phyloP scores from a whole-genome alignment of 2,113 vertebrate genomes.

The Malurus melanocephalus region DNA sequence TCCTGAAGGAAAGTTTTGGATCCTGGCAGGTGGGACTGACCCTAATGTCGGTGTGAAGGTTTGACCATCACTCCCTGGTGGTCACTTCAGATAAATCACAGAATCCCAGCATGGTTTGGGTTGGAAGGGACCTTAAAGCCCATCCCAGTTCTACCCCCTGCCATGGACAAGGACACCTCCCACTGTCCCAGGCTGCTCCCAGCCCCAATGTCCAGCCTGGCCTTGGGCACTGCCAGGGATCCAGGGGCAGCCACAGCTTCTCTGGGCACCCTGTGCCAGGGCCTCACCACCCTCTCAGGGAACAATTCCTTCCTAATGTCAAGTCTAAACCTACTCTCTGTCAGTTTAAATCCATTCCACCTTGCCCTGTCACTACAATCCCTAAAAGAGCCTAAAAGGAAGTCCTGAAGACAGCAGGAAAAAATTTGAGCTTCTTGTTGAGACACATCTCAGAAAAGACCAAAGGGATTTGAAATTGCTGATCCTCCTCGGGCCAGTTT shows the following conservation, averaged over 20 bases:
- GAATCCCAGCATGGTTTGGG: neutral
- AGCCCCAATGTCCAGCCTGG: accelerated
- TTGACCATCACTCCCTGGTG: neutral
- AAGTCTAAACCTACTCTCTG: neutral
- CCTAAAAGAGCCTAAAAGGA: neutral
- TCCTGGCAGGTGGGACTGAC: neutral
- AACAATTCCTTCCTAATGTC: neutral
- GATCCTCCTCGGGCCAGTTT: neutral
- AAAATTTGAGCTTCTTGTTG: neutral
- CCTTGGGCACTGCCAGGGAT: neutral
- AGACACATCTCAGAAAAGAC: neutral
- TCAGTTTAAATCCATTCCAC: neutral
- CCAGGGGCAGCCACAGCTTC: neutral
- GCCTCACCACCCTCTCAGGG: accelerated
- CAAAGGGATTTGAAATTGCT: neutral
- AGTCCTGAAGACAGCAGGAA: neutral
- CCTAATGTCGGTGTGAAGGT: neutral
- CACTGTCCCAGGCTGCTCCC: accelerated
- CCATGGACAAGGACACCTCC: neutral
- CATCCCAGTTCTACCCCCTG: accelerated
- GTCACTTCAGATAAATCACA: neutral
- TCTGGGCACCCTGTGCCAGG: neutral
- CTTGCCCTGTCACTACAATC: neutral
- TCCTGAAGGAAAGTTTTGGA: neutral
- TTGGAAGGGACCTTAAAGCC: neutral